These are phyloP conservation scores for Poecilia velifera DNA, from an alignment of 2,797 vertebrate genomes.

Conservation along the genomic window DNA sequence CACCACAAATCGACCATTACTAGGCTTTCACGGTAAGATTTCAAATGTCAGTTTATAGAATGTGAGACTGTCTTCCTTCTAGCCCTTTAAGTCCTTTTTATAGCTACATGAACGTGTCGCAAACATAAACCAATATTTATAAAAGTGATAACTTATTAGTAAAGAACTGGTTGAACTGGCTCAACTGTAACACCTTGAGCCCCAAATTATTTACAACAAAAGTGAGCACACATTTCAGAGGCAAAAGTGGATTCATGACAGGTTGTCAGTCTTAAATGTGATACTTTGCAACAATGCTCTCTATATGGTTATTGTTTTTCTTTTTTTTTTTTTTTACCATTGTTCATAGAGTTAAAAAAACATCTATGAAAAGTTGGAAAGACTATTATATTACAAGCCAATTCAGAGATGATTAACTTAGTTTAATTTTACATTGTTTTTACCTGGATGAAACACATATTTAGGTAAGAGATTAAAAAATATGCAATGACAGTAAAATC, in stretches of 20 bases:
- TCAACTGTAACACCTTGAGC: neutral
- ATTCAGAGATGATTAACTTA: neutral
- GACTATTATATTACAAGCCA: neutral
- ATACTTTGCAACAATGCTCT: neutral
- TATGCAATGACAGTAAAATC: conserved; percentile 4
- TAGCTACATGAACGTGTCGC: neutral
- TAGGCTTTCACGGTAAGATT: neutral
- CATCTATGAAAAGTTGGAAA: neutral
- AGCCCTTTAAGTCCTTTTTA: neutral
- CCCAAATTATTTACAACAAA: neutral
- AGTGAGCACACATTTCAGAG: neutral
- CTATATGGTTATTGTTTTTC: too few relatives aligned
- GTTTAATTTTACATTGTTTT: conserved; percentile 3
- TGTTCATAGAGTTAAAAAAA: neutral
- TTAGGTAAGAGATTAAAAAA: neutral
- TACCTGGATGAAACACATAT: neutral
- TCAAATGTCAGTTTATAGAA: neutral
- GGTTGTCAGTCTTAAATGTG: neutral
- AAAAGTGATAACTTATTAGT: neutral
- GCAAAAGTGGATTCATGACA: neutral
- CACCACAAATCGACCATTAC: neutral
- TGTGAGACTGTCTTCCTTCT: neutral
- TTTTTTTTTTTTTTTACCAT: neutral
- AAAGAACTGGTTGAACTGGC: neutral
- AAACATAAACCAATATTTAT: neutral